Conservation (phyloP, 2,797 vertebrate genomes). For the Lacerta bilineata region DNA sequence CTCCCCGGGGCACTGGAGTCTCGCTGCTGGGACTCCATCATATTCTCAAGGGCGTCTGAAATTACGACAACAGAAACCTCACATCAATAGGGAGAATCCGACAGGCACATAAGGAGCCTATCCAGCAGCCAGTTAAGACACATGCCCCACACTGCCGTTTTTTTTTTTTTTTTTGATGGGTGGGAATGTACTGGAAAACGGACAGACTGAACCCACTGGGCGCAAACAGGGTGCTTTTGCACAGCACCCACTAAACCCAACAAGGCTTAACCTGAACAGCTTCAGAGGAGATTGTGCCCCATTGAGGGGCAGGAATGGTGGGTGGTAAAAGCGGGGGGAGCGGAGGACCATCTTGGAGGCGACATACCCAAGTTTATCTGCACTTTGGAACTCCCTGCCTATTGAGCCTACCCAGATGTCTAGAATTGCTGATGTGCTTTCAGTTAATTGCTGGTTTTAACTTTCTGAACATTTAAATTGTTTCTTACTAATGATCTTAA, state of each 20-base stretch:
- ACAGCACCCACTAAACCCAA: neutral
- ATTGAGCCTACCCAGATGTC: too few relatives aligned
- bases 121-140: too few relatives aligned
- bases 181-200: neutral
- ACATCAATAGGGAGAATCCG: rapidly evolving
- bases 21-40: slow-evolving; percentile 90
- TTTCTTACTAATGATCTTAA: too few relatives aligned
- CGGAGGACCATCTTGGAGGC: too few relatives aligned
- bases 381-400: too few relatives aligned
- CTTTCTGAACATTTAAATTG: too few relatives aligned
- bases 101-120: rapidly evolving
- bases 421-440: too few relatives aligned
- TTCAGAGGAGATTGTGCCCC: neutral
- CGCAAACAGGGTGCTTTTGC: neutral
- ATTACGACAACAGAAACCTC: neutral
- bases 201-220: neutral
- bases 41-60: slow-evolving; percentile 91
- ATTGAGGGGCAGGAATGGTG: too few relatives aligned
- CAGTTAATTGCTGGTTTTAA: too few relatives aligned
- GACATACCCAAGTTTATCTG: neutral
- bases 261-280: neutral
- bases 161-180: too few relatives aligned
- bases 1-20: slow-evolving; percentile 95
- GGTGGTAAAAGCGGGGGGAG: too few relatives aligned
- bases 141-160: too few relatives aligned